phyloP scores from a whole-genome alignment of 1,140 invertebrate genomes.

The Plodia interpunctella region DNA sequence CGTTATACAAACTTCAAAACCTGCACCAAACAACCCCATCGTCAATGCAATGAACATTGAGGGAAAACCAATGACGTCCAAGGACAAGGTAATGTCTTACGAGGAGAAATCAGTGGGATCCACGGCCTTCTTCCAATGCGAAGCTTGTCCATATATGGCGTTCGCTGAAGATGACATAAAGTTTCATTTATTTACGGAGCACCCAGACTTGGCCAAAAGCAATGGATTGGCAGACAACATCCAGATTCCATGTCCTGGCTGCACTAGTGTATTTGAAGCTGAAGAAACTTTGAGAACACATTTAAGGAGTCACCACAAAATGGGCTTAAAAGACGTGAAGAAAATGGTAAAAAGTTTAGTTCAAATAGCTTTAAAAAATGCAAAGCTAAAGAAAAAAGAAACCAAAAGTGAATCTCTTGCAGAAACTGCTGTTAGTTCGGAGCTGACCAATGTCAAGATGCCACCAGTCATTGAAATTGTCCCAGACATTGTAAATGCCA shows the following conservation, averaged over 20 bases:
- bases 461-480: slow-evolving; percentile 70
- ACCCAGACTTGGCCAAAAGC: slow-evolving; percentile 60
- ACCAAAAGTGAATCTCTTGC: slow-evolving; percentile 23
- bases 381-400: slow-evolving; percentile 65
- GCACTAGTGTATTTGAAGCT: slow-evolving; percentile 59
- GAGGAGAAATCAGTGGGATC: slow-evolving; percentile 71
- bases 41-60: slow-evolving; percentile 26
- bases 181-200: slow-evolving; percentile 67
- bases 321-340: slow-evolving; percentile 70
- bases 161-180: slow-evolving; percentile 71
- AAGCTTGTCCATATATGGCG: slow-evolving; percentile 72
- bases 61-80: slow-evolving; percentile 38
- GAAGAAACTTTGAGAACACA: slow-evolving; percentile 65
- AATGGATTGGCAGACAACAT: slow-evolving; percentile 67
- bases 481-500: slow-evolving; percentile 48
- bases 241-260: slow-evolving; percentile 66
- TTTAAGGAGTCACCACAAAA: slow-evolving; percentile 71
- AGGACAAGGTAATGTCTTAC: slow-evolving; percentile 69
- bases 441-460: slow-evolving; percentile 54
- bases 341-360: slow-evolving; percentile 71
- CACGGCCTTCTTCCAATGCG: slow-evolving; percentile 69
- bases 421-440: slow-evolving; percentile 21
- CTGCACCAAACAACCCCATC: slow-evolving; percentile 21
- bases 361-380: slow-evolving; percentile 68
- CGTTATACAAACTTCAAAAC: slow-evolving; percentile 13